A percentile compares a stretch with the other conserved stretches of the same genome.
phyloP scores from a whole-genome alignment of 2,888 invertebrate genomes.

The Melitaea athalia region DNA sequence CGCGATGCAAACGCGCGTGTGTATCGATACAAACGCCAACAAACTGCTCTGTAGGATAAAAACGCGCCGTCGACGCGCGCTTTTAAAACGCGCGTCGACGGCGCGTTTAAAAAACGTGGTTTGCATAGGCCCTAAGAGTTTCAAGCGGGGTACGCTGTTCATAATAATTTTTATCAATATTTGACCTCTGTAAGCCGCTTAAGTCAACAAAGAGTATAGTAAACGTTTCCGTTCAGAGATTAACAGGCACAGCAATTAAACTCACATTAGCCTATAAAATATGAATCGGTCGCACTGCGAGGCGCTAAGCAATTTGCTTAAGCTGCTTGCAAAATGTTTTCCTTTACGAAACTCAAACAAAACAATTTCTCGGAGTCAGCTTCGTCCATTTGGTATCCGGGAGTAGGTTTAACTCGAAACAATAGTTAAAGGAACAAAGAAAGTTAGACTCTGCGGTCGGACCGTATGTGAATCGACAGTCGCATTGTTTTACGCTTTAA shows the following conservation, averaged over 20 bases:
- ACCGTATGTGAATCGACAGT: constrained; percentile 55
- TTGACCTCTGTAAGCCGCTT: constrained; percentile 23
- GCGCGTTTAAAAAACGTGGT: too few relatives aligned
- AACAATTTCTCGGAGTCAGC: constrained; percentile 73
- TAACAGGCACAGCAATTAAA: constrained; percentile 47
- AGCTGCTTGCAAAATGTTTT: constrained; percentile 77
- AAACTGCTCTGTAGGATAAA: too few relatives aligned
- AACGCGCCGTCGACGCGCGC: too few relatives aligned
- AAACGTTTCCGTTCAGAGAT: constrained; percentile 27
- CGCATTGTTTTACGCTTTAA: constrained; percentile 51
- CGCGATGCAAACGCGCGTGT: too few relatives aligned
- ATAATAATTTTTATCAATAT: constrained; percentile 23
- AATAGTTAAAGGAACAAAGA: constrained; percentile 77
- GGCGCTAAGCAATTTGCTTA: constrained; percentile 69
- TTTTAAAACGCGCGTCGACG: too few relatives aligned
- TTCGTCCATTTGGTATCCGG: constrained; percentile 73
- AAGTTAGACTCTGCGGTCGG: constrained; percentile 64
- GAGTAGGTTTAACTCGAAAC: constrained; percentile 73
- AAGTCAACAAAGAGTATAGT: constrained; percentile 29
- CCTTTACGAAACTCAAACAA: constrained; percentile 76
- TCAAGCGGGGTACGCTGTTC: not conserved
- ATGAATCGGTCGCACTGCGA: constrained; percentile 55
- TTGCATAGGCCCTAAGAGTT: too few relatives aligned
- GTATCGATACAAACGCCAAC: too few relatives aligned
- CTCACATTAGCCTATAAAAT: constrained; percentile 67